A percentile compares a stretch with the other conserved stretches of the same genome.
phyloP scores from a whole-genome alignment of 2,113 vertebrate species.

The Athene cunicularia region DNA sequence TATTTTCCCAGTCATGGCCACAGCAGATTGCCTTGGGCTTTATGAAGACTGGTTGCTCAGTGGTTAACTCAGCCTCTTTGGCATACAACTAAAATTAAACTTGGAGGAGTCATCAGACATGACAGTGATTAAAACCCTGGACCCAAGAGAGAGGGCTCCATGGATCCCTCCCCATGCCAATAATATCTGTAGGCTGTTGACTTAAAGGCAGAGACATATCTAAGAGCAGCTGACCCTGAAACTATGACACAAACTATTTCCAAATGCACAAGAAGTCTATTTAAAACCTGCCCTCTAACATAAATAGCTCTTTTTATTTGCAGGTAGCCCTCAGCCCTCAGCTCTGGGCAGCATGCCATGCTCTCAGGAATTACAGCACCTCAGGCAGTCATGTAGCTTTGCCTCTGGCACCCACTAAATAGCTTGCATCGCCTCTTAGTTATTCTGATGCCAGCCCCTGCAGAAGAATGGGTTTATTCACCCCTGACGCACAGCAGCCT shows the following conservation, averaged over 20 bases:
- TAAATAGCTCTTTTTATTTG: conserved; percentile 30
- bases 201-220: background rate
- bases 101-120: conserved; percentile 5
- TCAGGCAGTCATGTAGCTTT: background rate
- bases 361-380: conserved; percentile 31
- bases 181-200: background rate
- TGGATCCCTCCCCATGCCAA: background rate
- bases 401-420: conserved; percentile 10
- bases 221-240: conserved; percentile 46
- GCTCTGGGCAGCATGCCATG: background rate
- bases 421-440: background rate
- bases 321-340: conserved; percentile 29
- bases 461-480: background rate
- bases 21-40: background rate
- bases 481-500: background rate
- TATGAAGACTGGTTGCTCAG: conserved; percentile 21
- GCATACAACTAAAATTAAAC: conserved; percentile 55
- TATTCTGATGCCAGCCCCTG: background rate
- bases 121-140: conserved; percentile 16
- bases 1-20: background rate
- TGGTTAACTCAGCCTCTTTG: conserved; percentile 46
- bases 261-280: conserved; percentile 21
- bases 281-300: conserved; percentile 49
- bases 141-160: background rate
- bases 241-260: conserved; percentile 1